Evolutionary conservation across 2,113 vertebrate species (phyloP), one percentile per base, ranked within the genome.

Genomic region (Macrotus californicus): DNA sequence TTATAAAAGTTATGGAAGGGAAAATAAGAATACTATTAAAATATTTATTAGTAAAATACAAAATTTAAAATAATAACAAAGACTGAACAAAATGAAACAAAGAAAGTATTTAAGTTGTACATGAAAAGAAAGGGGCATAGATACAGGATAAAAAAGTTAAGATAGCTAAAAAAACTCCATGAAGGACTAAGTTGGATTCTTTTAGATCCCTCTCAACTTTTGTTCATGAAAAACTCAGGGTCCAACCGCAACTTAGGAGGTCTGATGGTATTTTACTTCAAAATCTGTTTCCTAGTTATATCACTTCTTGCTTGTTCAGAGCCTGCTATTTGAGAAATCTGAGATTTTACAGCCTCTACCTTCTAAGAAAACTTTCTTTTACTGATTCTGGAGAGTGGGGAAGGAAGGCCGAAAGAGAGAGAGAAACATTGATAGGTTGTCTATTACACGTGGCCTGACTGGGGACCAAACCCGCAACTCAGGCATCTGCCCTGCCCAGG

Each of bases 1-100:
- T 98, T 79, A 96, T 94, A 94, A 92, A 94, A 91, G 46, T 96
- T 64, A 83, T 29, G 31, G 10, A 92, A 88, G 92, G 36, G 13
- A 96, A 97, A 97, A 86, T 24, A 95, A 56, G 36, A 91, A 67
- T 39, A 88, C 2, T 66, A 93, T 93, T 95, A 91, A 96, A 85
- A 93, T 77, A 81, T 48, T 56, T 72, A 87, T 54, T 50, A 66
- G 41, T 24, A 73, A 89, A 70, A 85, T 26, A 72, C 2, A 80
- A 36, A 83, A n/a, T 76, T 92, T 36, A 69, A 94, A 81, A 43
- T 85, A 84, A 34, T 8, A 96, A 46, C 46, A 80, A 94, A 93
- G 19, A 75, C 29, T 22, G 82, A 95, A 50, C 11, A 59, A 88
- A 86, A 84, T 1, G 61, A 59, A 88, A 73, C 5, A 84, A 72